Percentiles rank a stretch among this genome's conserved stretches.
Evolutionary conservation across 1,140 invertebrate species (phyloP).

Genomic region (Pomacea maculata): DNA sequence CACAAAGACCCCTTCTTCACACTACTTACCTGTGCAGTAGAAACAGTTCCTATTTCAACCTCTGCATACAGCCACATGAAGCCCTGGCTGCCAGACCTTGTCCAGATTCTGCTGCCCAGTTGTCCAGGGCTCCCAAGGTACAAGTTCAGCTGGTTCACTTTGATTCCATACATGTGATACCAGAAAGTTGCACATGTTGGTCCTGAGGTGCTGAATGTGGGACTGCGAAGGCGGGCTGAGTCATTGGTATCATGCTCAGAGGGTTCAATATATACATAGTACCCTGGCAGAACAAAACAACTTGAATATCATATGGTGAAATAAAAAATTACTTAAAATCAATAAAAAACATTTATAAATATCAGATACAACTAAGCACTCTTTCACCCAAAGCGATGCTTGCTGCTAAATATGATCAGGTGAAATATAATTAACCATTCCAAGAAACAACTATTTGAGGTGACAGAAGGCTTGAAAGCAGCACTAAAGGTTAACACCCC

Average conservation of each 20-base stretch:
- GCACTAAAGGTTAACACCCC: slow-evolving; percentile 12
- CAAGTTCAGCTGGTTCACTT: slow-evolving; percentile 56
- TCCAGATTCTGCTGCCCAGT: slow-evolving; percentile 29
- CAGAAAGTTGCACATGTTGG: slow-evolving; percentile 50
- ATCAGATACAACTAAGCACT: slow-evolving; percentile 68
- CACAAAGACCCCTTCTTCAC: background rate
- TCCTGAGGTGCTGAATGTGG: slow-evolving; percentile 24
- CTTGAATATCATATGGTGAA: slow-evolving; percentile 51
- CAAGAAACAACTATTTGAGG: slow-evolving; percentile 43
- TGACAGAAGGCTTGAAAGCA: slow-evolving; percentile 36
- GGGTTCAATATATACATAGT: slow-evolving; percentile 42
- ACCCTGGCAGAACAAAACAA: slow-evolving; percentile 58
- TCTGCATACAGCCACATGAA: slow-evolving; percentile 38
- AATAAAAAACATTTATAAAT: slow-evolving; percentile 73
- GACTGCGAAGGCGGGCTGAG: slow-evolving; percentile 35
- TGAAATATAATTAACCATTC: too few species aligned
- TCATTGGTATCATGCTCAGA: slow-evolving; percentile 18
- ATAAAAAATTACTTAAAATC: slow-evolving; percentile 78
- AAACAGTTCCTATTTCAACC: slow-evolving; percentile 11
- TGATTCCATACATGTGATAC: slow-evolving; percentile 58
- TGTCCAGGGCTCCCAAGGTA: slow-evolving; percentile 30
- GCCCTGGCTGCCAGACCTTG: slow-evolving; percentile 39
- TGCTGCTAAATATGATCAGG: slow-evolving; percentile 25
- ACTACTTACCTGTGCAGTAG: background rate
- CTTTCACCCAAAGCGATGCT: slow-evolving; percentile 34